These are phyloP conservation scores for Gonioctena quinquepunctata DNA, from an alignment of 1,140 invertebrate genomes.

Conservation along the genomic window DNA sequence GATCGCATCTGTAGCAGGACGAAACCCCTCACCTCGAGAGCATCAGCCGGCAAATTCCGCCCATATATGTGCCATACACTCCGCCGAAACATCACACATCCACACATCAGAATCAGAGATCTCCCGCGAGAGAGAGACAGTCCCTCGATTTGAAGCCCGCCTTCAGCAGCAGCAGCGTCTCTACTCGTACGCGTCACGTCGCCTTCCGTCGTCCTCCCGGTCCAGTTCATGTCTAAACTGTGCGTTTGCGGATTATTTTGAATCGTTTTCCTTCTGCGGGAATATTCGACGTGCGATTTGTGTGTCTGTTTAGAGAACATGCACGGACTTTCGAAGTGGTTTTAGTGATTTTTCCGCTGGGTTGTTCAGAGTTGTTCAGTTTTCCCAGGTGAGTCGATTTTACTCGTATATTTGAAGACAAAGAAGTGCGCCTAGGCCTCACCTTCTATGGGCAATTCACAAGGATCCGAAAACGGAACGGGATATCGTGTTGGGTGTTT, in stretches of 20 bases:
- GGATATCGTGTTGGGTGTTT: too few relatives aligned
- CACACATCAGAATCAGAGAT: not conserved
- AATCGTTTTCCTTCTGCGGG: not conserved
- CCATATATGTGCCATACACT: not conserved
- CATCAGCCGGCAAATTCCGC: not conserved
- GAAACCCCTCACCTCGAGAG: too few relatives aligned
- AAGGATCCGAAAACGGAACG: too few relatives aligned
- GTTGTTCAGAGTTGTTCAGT: not conserved
- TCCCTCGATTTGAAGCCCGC: not conserved
- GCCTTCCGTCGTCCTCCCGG: not conserved
- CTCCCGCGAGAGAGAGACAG: slow-evolving; percentile 4
- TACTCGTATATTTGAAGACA: too few relatives aligned
- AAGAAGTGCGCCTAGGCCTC: too few relatives aligned
- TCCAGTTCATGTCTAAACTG: slow-evolving; percentile 2
- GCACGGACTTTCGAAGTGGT: not conserved
- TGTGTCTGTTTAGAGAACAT: not conserved
- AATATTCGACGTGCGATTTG: not conserved
- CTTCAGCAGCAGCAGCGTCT: not conserved
- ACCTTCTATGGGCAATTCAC: too few relatives aligned
- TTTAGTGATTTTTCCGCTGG: not conserved
- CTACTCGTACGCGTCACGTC: not conserved
- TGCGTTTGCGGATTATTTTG: not conserved
- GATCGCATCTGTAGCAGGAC: not conserved
- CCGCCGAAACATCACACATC: not conserved
- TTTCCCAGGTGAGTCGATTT: too few relatives aligned